Evolutionary conservation across 2,113 vertebrate genomes (phyloP).

Genomic region (Rhegmatorhina hoffmannsi): DNA sequence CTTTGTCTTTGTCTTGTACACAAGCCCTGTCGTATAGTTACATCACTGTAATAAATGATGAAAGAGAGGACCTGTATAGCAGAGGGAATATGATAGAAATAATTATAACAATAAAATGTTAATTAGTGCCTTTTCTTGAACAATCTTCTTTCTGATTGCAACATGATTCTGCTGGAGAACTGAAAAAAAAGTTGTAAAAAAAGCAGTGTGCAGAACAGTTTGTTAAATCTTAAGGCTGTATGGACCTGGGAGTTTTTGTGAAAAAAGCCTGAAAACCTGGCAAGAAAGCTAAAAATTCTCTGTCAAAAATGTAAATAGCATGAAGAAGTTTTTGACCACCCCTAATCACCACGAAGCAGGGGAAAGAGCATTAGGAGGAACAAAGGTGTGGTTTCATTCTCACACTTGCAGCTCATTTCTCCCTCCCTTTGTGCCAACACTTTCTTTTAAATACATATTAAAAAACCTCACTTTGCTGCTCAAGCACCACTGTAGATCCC

Average conservation of each 20-base stretch:
- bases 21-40: constrained; percentile 26
- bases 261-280: background rate
- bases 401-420: background rate
- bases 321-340: background rate
- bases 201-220: background rate
- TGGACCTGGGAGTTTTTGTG: background rate
- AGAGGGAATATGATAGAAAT: background rate
- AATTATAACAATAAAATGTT: constrained; percentile 47
- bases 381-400: background rate
- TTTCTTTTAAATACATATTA: constrained; percentile 53
- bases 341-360: background rate
- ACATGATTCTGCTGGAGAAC: background rate
- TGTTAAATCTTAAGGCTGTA: background rate
- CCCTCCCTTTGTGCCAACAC: background rate
- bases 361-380: constrained; percentile 12
- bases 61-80: constrained; percentile 22
- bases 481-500: background rate
- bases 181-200: background rate
- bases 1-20: constrained; percentile 60
- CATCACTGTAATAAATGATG: constrained; percentile 31
- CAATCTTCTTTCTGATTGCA: background rate
- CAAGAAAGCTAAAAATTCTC: background rate
- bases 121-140: constrained; percentile 42
- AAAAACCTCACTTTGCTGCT: background rate
- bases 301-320: background rate